Evolutionary conservation across 2,113 vertebrate species (phyloP), one percentile per base, ranked within the genome.

Genomic region (Urocolius indicus): DNA sequence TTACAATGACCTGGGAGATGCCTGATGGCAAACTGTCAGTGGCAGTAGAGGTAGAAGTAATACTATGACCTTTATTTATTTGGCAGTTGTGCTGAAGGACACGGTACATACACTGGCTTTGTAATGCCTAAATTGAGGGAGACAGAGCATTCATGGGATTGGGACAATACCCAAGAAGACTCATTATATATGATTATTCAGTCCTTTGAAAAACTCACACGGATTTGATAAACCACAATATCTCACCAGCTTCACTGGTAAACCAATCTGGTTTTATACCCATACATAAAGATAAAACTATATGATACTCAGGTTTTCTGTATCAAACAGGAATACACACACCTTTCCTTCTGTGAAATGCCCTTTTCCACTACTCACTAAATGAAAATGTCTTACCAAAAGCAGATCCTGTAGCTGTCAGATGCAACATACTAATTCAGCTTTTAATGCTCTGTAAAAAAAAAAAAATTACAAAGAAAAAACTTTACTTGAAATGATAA

Each of bases 231-330:
- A 93, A 51, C 2, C 10, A 92, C 57, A 80, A 69, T 8, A 20
- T 62, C 45, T 66, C 16, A n/a, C 20, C 20, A 69, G 2, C 9
- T 77, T 73, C 58, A 59, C 6, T 19, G 21, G 23, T 38, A 63
- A 68, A 82, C 1, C 0, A 0, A 21, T 17, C 26, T 62, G 5
- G 0, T 69, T 87, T 76, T 55, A 62, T 52, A 69, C 1, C 5
- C 13, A 68, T n/a, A 61, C 4, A 45, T 20, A 59, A 78, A 78
- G 26, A 59, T 10, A 63, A 87, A 89, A 55, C 5, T 58, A 23
- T 16, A 30, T 0, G 0, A 27, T 62, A 15, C 5, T 78, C 30
- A 81, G 45, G 16, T 83, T 83, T 72, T 68, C 67, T 20, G 30
- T 10, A 3, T 23, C 18, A 72, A 57, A 49, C 21, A 78, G 75